Percentiles rank a stretch among this genome's conserved stretches.
Conservation (phyloP, 92 coral and sea anemone genomes). For the Porites rus region DNA sequence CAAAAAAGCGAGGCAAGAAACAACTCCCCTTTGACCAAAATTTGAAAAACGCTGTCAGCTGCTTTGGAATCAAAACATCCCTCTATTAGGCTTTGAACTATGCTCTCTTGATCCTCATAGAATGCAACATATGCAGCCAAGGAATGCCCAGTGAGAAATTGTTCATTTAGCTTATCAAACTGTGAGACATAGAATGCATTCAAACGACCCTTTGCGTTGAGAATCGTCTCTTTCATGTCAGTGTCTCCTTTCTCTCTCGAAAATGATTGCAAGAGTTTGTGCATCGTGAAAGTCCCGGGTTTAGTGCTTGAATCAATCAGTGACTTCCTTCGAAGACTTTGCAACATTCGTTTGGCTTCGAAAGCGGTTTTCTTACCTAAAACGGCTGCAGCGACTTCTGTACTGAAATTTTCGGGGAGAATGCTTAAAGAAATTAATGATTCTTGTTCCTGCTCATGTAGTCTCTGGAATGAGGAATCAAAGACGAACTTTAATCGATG, state of each 20-base stretch:
- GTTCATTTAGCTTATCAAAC: not conserved
- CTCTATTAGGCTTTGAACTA: not conserved
- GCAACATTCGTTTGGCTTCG: not conserved
- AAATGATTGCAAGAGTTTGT: conserved; percentile 32
- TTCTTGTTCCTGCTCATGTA: not conserved
- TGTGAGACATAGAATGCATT: not conserved
- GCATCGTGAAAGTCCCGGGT: conserved; percentile 6
- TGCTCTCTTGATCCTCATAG: not conserved
- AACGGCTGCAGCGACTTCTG: conserved; percentile 21
- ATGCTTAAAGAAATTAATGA: conserved; percentile 28
- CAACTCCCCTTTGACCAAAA: not conserved
- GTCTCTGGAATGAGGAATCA: conserved; percentile 12
- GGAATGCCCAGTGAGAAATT: conserved; percentile 9
- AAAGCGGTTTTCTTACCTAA: not conserved
- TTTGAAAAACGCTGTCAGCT: not conserved
- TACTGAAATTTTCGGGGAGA: conserved; percentile 2
- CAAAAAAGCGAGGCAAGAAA: not conserved
- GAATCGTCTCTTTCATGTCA: conserved; percentile 17
- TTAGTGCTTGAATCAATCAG: not conserved
- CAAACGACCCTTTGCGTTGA: not conserved
- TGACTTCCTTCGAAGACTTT: conserved; percentile 29
- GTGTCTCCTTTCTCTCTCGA: conserved; percentile 19
- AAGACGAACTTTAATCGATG: conserved; percentile 18
- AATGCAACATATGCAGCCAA: not conserved
- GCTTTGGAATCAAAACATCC: not conserved